Evolutionary conservation across 37 sponge, comb jelly and placozoan genomes (phyloP), one percentile per base, ranked within the genome.

Genomic region (Haliclona indistincta): DNA sequence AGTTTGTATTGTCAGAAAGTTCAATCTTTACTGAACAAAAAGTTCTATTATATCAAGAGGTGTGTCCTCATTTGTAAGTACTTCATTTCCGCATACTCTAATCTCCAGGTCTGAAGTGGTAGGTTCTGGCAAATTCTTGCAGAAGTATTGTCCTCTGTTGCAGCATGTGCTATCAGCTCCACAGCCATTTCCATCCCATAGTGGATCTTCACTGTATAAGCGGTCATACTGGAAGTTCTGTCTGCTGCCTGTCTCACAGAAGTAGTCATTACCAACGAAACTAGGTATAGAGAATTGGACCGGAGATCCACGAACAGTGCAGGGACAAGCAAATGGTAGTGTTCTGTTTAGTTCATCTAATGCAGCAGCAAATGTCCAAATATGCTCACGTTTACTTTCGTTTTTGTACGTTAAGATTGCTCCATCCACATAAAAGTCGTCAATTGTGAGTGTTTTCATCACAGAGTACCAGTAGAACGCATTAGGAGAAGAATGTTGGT

Each of bases 311-410:
- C 13, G 19, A 47, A 60, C 22, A 54, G 53, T 68, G 25, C 84
- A 83, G 0, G 74, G 84, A 68, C 84, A 83, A 37, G 25, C 60
- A 58, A 68, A 63, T 60, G 38, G 45, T 38, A 29, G 40, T 20
- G 53, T 47, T 1, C 51, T 10, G 36, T 19, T 26, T 15, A 54
- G 17, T 58, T 83, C 84, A 44, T 75, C 70, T 17, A 54, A 35
- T 2, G 84, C 75, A 23, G 84, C 76, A 42, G 84, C 84, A 76
- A 83, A 83, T 7, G 76, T 74, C 84, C 84, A 83, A 17, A 83
- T 56, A 44, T 83, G 84, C 53, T 75, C 2, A 4, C 84, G 43
- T n/a, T n/a, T n/a, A 8, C 74, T 64, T 0, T 40, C 36, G 4
- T 43, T 39, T 20, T 70, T 67, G 44, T 56, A 43, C 2, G 76